Conservation (phyloP, 2,888 invertebrate genomes). For the Synanthedon andrenaeformis region DNA sequence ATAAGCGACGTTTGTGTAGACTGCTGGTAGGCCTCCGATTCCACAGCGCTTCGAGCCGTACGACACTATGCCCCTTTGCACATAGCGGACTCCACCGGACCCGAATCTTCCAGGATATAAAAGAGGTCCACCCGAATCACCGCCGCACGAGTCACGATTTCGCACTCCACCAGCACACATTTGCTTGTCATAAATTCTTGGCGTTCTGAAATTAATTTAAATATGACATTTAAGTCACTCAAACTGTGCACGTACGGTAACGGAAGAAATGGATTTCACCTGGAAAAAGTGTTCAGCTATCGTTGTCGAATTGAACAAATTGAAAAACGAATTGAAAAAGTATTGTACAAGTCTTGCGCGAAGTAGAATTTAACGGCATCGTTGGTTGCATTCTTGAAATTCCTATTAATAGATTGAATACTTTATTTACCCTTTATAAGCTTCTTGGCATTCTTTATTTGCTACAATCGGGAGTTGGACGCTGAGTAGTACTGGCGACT, state of each 20-base stretch:
- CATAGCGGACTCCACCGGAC: constrained; percentile 45
- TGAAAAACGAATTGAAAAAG: too few species aligned
- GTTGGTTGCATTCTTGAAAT: too few species aligned
- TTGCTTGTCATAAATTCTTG: constrained; percentile 51
- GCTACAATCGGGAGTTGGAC: constrained; percentile 37
- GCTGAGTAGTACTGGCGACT: constrained; percentile 51
- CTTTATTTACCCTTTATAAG: constrained; percentile 17
- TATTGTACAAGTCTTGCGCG: too few species aligned
- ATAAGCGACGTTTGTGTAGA: constrained; percentile 68
- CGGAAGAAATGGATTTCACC: too few species aligned
- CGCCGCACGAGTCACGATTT: constrained; percentile 73
- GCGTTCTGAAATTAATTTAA: constrained; percentile 19
- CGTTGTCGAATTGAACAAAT: too few species aligned
- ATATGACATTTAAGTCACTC: too few species aligned
- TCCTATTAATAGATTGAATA: too few species aligned
- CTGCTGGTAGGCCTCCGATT: constrained; percentile 61
- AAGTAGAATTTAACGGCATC: too few species aligned
- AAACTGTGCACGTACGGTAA: too few species aligned
- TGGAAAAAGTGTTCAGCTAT: too few species aligned
- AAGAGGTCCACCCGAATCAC: constrained; percentile 79
- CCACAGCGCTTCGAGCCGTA: constrained; percentile 69
- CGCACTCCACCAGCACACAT: constrained; percentile 66
- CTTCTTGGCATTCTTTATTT: constrained; percentile 26
- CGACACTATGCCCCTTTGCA: constrained; percentile 73
- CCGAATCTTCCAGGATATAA: constrained; percentile 38